Conservation (phyloP, 2,797 vertebrate species). For the Sebastes taczanowskii region DNA sequence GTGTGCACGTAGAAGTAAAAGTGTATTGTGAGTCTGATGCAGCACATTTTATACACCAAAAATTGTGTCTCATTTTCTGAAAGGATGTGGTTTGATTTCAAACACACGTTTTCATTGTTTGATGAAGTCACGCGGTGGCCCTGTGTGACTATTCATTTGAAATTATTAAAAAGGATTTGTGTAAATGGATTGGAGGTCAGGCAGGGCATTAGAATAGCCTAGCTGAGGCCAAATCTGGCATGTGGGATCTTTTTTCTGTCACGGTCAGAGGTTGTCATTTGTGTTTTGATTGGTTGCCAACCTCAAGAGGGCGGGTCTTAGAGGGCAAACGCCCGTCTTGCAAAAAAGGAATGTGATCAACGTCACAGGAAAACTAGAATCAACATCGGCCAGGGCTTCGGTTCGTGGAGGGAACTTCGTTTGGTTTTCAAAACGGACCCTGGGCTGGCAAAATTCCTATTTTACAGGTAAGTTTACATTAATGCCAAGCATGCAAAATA, state of each 20-base stretch:
- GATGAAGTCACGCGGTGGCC: neutral
- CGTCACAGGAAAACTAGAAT: too few species aligned
- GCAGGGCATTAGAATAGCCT: neutral
- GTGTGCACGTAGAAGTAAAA: neutral
- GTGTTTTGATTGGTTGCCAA: neutral
- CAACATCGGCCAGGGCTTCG: too few species aligned
- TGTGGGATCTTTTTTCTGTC: neutral
- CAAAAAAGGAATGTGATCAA: too few species aligned
- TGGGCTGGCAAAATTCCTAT: too few species aligned
- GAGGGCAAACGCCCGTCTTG: too few species aligned
- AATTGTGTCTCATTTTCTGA: neutral
- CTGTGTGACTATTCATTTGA: neutral
- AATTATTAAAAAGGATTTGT: neutral
- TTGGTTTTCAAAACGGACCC: too few species aligned
- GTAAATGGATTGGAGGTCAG: neutral
- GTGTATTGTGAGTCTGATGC: neutral
- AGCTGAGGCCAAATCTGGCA: neutral
- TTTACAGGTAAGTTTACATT: too few species aligned
- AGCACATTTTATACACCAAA: neutral
- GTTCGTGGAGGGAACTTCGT: too few species aligned
- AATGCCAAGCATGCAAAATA: too few species aligned
- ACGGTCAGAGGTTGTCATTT: neutral
- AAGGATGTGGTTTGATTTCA: too few species aligned
- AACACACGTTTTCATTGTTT: too few species aligned
- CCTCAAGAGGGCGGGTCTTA: neutral